phyloP scores from a whole-genome alignment of 2,113 vertebrate genomes.

The Cynoglossus semilaevis region DNA sequence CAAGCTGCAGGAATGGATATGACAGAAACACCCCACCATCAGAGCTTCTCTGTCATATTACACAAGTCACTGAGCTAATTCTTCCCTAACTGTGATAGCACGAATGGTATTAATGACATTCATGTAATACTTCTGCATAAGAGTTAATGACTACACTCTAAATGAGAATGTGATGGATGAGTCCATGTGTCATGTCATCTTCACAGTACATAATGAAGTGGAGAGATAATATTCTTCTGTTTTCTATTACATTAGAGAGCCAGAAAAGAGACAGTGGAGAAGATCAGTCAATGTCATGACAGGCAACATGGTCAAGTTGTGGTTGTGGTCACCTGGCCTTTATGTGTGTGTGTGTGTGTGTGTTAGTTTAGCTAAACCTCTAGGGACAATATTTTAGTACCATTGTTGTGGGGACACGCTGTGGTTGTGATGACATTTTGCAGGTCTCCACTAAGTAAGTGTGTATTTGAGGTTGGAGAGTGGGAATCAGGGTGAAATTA shows the following conservation, averaged over 20 bases:
- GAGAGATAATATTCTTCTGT: not conserved
- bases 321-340: too few species aligned
- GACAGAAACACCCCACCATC: slow-evolving; percentile 50
- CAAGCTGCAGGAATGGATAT: slow-evolving; percentile 53
- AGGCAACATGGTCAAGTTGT: too few species aligned
- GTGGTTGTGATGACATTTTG: too few species aligned
- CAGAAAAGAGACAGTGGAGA: not conserved
- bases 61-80: slow-evolving; percentile 61
- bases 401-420: too few species aligned
- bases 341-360: too few species aligned
- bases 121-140: slow-evolving; percentile 36
- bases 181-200: not conserved
- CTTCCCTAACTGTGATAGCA: slow-evolving; percentile 26
- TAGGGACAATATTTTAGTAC: too few species aligned
- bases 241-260: not conserved
- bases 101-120: slow-evolving; percentile 43
- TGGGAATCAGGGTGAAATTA: too few species aligned
- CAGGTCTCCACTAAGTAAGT: too few species aligned
- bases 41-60: slow-evolving; percentile 58
- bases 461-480: too few species aligned
- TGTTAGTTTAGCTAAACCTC: too few species aligned
- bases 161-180: slow-evolving; percentile 22
- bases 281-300: too few species aligned
- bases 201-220: slow-evolving; percentile 6
- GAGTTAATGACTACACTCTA: slow-evolving; percentile 22